Evolutionary conservation across 2,797 vertebrate species (phyloP).

Genomic region (Paramormyrops hopkinsi): DNA sequence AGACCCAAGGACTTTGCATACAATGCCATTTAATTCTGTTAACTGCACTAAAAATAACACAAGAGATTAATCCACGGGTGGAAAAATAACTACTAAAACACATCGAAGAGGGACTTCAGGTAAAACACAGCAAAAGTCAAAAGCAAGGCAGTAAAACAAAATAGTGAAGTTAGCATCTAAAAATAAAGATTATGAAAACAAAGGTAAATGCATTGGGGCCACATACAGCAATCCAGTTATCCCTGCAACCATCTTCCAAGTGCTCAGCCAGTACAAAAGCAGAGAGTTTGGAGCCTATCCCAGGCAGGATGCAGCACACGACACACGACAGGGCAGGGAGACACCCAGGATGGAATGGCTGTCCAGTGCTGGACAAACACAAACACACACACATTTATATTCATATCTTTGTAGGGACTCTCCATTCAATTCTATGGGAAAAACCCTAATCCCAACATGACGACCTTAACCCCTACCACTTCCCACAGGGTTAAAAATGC

Average conservation of each 20-base stretch:
- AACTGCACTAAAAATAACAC: neutral
- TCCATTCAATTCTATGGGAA: neutral
- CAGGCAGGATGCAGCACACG: neutral
- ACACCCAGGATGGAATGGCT: neutral
- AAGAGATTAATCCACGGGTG: neutral
- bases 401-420: neutral
- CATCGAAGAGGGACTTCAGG: neutral
- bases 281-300: neutral
- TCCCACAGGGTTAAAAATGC: neutral
- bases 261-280: neutral
- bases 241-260: neutral
- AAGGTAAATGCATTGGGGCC: neutral
- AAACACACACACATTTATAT: neutral
- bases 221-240: neutral
- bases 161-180: neutral
- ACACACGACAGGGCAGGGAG: neutral
- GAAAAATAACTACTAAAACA: neutral
- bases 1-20: neutral
- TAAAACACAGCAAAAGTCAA: neutral
- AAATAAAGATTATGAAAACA: slow-evolving; percentile 2
- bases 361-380: neutral
- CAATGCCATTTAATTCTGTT: neutral
- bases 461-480: neutral
- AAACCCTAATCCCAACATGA: neutral
- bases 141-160: slow-evolving; percentile 7